These are phyloP conservation scores for Pongo abelii DNA, from an alignment of 2,113 vertebrate species.

Conservation along the genomic window DNA sequence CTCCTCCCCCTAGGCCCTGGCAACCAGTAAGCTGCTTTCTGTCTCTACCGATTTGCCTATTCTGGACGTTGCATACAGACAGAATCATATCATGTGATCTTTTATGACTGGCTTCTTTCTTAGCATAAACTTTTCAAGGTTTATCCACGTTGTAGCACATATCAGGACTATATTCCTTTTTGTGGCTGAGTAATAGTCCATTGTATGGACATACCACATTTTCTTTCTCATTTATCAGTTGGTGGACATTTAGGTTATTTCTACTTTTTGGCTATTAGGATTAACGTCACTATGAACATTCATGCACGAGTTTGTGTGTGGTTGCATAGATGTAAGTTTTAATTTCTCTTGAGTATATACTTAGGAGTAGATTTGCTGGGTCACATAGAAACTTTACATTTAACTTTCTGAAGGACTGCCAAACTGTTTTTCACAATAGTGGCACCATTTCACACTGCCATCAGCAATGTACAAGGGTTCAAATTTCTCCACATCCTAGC, in stretches of 20 bases:
- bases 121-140: not conserved
- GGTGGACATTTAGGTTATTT: not conserved
- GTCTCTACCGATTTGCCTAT: not conserved
- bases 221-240: not conserved
- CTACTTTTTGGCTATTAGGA: not conserved
- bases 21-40: too few relatives aligned
- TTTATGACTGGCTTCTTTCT: not conserved
- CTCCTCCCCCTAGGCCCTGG: not conserved
- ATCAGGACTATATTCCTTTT: not conserved
- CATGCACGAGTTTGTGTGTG: not conserved
- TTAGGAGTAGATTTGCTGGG: not conserved
- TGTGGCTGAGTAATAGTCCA: accelerated
- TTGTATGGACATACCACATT: accelerated
- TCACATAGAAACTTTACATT: not conserved
- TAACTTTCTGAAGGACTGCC: not conserved
- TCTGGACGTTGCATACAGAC: too few relatives aligned
- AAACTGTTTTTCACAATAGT: not conserved
- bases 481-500: not conserved
- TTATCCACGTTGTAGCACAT: too few relatives aligned
- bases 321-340: accelerated
- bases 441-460: not conserved
- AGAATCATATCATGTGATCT: not conserved
- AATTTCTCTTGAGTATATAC: not conserved
- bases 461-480: not conserved
- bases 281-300: not conserved